Base-by-base conservation (phyloP, 1,140 invertebrate species). In the Chlorops oryzae region DNA sequence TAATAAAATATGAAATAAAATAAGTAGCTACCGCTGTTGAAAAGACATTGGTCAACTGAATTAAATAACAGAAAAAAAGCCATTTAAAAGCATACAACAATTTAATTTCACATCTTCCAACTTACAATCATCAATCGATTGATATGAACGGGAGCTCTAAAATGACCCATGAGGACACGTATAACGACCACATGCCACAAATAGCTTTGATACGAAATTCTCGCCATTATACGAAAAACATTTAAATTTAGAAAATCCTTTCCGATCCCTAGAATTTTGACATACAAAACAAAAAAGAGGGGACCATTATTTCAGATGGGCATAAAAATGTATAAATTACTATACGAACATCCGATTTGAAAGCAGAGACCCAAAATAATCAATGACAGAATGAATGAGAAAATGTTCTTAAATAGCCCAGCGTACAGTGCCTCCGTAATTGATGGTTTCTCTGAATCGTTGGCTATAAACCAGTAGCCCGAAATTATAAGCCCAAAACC, bases 171-270 rank as follows among this genome's bases (percentile, higher is more conserved):
- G n/a, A n/a, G n/a, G n/a, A n/a, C n/a, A n/a, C n/a, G n/a, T n/a
- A n/a, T n/a, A n/a, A n/a, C n/a, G n/a, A n/a, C n/a, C 12, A 60
- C 28, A 47, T 69, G 65, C 63, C 65, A 68, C 0, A 69, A 46
- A 46, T 59, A 69, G 2, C 60, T 43, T 41, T 68, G 62, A 50
- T 53, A 69, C 9, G 65, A 65, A n/a, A 68, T 51, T 17, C 65
- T 50, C 1, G 59, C 61, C 47, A 69, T 34, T 3, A 55, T 50
- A 0, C 63, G 55, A 12, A 68, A 68, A n/a, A 64, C 21, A 1
- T 59, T 25, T 10, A 63, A 35, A 3, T 39, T 52, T 15, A 61
- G 63, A 22, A 64, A 59, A 5, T 59, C 47, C 37, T 61, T 63
- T 4, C 57, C 57, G 10, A 62, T 35, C 44, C 61, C 65, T 68